Base-by-base conservation (phyloP, 1,140 invertebrate species). In the Drosophila pallidifrons region DNA sequence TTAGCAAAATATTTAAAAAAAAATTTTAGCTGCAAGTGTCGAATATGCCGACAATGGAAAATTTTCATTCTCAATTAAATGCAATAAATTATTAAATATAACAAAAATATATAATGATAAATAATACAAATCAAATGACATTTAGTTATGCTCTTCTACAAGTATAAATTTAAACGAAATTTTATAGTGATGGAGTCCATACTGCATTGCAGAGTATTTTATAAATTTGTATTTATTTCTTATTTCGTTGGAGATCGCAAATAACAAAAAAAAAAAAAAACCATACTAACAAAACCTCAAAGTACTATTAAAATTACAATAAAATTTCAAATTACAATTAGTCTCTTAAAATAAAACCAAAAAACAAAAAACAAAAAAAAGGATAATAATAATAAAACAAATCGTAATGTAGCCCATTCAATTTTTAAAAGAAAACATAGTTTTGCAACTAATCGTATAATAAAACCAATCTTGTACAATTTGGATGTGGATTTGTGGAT, bases 1-100 rank as follows among this genome's bases (percentile, higher is more conserved):
- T 89, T 86, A 89, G 85, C 85, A 83, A 88, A 88, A 89, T 88
- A 88, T 89, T 88, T 88, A 88, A 88, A 81, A 46, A 72, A 87
- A 72, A 87, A 89, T 88, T 88, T 88, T 88, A 88, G 83, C 77
- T 81, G 76, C 51, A 73, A 89, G 70, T 69, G 67, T 68, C 59
- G 70, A 64, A 28, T 54, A 52, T 35, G 59, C 46, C 10, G n/a
- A 57, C 45, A n/a, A 61, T 49, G 8, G 25, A 11, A 66, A 47
- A 54, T 55, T 51, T 70, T 75, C 15, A 61, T 64, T 63, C 57
- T 65, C 51, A 75, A 75, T n/a, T 51, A 65, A 71, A 46, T 60
- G 60, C 83, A 75, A 75, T 28, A 51, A 76, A 55, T 43, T 46
- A 68, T n/a, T 30, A 10, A 52, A n/a, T 15, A 60, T n/a, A 78